phyloP scores from a whole-genome alignment of 1,140 invertebrate genomes.

The Sitodiplosis mosellana region DNA sequence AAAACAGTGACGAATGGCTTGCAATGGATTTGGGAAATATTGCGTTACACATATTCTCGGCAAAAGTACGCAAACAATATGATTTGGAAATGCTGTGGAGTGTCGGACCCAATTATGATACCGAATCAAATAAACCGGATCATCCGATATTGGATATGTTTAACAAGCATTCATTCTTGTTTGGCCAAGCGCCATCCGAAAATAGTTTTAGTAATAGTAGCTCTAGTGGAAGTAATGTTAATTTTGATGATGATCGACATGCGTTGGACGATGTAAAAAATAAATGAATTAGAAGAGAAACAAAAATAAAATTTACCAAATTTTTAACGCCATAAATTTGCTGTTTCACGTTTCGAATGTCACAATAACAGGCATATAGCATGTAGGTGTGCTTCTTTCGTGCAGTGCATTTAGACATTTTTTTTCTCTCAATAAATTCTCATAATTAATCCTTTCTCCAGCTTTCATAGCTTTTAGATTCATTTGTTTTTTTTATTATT shows the following conservation, averaged over 20 bases:
- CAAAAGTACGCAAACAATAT: slow-evolving; percentile 45
- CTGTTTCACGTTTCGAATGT: too few species aligned
- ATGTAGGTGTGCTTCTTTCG: too few species aligned
- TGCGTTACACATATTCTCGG: slow-evolving; percentile 70
- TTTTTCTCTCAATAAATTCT: too few species aligned
- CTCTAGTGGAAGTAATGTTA: neutral
- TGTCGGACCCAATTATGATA: slow-evolving; percentile 63
- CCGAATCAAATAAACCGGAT: slow-evolving; percentile 36
- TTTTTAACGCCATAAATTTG: too few species aligned
- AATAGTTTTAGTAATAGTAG: neutral
- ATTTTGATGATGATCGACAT: neutral
- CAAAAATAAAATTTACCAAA: neutral
- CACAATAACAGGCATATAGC: too few species aligned
- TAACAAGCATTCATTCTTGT: neutral
- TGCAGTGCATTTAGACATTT: too few species aligned
- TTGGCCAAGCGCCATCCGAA: neutral
- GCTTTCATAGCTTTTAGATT: too few species aligned
- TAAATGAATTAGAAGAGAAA: neutral
- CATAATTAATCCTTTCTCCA: too few species aligned
- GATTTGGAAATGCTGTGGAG: slow-evolving; percentile 85
- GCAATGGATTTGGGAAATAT: slow-evolving; percentile 87
- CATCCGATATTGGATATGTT: slow-evolving; percentile 11
- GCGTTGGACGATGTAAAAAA: neutral
- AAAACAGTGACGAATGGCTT: slow-evolving; percentile 60
- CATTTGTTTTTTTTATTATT: too few species aligned